Conservation (phyloP, 1,140 invertebrate genomes). For the Microplitis mediator region DNA sequence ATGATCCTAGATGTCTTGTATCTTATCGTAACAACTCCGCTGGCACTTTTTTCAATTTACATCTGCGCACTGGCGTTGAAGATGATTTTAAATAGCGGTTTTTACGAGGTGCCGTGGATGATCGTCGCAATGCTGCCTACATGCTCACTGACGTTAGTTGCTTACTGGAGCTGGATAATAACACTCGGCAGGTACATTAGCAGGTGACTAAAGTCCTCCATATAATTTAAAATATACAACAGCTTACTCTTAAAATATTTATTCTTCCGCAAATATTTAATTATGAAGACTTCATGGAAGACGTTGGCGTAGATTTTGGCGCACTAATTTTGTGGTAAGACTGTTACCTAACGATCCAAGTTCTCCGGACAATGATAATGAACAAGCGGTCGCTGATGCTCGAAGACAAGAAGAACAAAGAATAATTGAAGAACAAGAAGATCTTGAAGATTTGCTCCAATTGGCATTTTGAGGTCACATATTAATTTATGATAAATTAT, state of each 20-base stretch:
- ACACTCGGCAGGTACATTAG: slow-evolving; percentile 54
- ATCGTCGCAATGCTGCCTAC: slow-evolving; percentile 58
- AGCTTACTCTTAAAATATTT: not conserved
- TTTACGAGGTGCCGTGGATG: slow-evolving; percentile 57
- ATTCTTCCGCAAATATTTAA: not conserved
- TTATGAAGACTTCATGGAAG: slow-evolving; percentile 50
- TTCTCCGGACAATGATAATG: not conserved
- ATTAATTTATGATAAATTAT: not conserved
- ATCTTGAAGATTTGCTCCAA: slow-evolving; percentile 16
- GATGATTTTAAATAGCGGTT: slow-evolving; percentile 48
- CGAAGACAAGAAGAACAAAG: slow-evolving; percentile 11
- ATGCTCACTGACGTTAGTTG: slow-evolving; percentile 53
- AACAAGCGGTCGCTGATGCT: not conserved
- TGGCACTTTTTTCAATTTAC: slow-evolving; percentile 66
- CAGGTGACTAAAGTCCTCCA: slow-evolving; percentile 24
- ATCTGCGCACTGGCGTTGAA: slow-evolving; percentile 62
- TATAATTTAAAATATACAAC: no score
- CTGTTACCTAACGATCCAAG: slow-evolving; percentile 42
- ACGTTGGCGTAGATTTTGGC: slow-evolving; percentile 56
- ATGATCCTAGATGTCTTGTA: slow-evolving; percentile 65
- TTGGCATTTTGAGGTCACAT: slow-evolving; percentile 1
- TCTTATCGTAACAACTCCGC: slow-evolving; percentile 64
- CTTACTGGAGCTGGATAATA: slow-evolving; percentile 58
- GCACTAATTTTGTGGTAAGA: slow-evolving; percentile 54
- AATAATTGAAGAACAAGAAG: slow-evolving; percentile 2